A percentile compares a stretch with the other conserved stretches of the same genome.
Evolutionary conservation across 2,797 vertebrate genomes (phyloP).

Genomic region (Naso thynnoides): DNA sequence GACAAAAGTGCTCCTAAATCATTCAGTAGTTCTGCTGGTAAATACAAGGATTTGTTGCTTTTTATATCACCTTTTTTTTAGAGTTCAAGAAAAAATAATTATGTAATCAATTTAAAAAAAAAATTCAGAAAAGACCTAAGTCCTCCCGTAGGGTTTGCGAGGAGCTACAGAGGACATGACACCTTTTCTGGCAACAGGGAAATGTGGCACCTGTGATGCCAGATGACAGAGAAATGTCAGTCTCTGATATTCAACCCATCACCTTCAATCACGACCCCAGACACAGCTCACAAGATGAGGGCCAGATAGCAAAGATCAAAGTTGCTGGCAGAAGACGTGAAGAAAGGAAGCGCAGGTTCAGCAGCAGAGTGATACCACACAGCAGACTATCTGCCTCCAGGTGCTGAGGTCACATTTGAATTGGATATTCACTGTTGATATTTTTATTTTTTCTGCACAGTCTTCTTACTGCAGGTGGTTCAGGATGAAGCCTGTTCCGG

Average conservation of each 20-base stretch:
- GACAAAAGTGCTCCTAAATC: background rate
- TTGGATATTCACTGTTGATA: slow-evolving; percentile 10
- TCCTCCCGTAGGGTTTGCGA: slow-evolving; percentile 6
- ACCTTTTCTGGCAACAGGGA: slow-evolving; percentile 27
- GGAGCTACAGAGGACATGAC: slow-evolving; percentile 19
- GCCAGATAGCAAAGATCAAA: slow-evolving; percentile 71
- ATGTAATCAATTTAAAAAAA: background rate
- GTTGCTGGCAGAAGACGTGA: slow-evolving; percentile 46
- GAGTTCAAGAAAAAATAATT: slow-evolving; percentile 7
- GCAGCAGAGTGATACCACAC: background rate
- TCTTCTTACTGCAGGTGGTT: background rate
- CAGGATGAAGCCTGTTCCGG: background rate
- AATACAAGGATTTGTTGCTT: background rate
- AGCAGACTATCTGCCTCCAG: slow-evolving; percentile 3
- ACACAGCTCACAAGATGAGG: slow-evolving; percentile 60
- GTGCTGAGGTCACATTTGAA: slow-evolving; percentile 27
- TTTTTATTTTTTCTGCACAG: slow-evolving; percentile 18
- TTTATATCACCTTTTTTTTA: background rate
- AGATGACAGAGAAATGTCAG: slow-evolving; percentile 71
- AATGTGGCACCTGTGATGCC: slow-evolving; percentile 62
- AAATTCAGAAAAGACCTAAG: background rate
- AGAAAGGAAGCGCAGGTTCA: slow-evolving; percentile 24
- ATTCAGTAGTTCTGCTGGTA: background rate
- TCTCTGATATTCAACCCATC: slow-evolving; percentile 66
- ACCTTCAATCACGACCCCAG: slow-evolving; percentile 62